Percentiles rank a stretch among this genome's conserved stretches.
These are phyloP conservation scores for Phalacrocorax aristotelis DNA, from an alignment of 2,113 vertebrate genomes.

Conservation along the genomic window DNA sequence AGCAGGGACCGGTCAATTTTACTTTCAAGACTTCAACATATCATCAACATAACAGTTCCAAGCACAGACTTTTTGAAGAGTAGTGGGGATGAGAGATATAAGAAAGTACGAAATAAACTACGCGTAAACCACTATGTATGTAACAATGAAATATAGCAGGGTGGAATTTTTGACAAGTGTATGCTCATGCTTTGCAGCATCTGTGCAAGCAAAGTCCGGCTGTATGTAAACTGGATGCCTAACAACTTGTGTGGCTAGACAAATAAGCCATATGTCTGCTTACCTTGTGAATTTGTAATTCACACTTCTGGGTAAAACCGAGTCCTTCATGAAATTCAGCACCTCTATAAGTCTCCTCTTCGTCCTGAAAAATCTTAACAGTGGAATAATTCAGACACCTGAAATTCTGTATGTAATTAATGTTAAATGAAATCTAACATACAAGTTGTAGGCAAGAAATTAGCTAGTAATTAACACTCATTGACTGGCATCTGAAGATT, in stretches of 20 bases:
- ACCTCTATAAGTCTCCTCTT: neutral
- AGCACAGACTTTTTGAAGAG: neutral
- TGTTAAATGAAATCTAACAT: neutral
- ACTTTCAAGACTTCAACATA: neutral
- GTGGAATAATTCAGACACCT: neutral
- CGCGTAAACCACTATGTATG: neutral
- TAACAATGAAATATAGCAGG: neutral
- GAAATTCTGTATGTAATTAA: neutral
- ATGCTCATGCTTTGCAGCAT: neutral
- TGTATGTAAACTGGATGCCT: slow-evolving; percentile 31
- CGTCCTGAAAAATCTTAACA: neutral
- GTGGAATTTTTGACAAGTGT: slow-evolving; percentile 20
- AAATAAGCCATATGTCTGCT: slow-evolving; percentile 20
- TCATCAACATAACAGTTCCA: neutral
- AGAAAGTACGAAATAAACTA: slow-evolving; percentile 2
- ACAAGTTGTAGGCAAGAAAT: neutral
- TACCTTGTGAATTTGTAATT: neutral
- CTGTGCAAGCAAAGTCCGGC: slow-evolving; percentile 25
- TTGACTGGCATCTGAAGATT: neutral
- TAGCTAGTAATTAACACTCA: neutral
- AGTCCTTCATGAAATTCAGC: neutral
- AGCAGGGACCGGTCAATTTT: neutral
- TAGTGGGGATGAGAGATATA: neutral
- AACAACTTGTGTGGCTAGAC: slow-evolving; percentile 30
- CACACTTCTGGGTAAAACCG: neutral